Conservation (phyloP, 1,140 invertebrate species). For the Polypedilum pembai region DNA sequence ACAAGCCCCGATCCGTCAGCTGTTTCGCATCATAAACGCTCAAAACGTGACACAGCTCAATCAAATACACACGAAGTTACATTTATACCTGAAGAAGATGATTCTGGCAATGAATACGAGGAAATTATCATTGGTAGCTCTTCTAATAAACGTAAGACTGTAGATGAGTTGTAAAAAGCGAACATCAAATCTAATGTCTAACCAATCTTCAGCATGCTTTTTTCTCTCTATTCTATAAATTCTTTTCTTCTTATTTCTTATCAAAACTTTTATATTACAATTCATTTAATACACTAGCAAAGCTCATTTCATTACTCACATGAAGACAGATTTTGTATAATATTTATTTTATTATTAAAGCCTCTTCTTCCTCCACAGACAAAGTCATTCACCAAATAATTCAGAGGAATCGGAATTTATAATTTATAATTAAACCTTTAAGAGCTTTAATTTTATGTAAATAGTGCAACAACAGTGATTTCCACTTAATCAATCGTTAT, state of each 20-base stretch:
- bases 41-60: constrained; percentile 36
- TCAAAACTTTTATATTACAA: background rate
- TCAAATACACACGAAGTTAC: constrained; percentile 42
- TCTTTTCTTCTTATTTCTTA: no score
- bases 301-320: background rate
- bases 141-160: constrained; percentile 23
- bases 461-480: no score
- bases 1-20: constrained; percentile 44
- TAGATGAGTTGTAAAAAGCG: constrained; percentile 6
- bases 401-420: constrained; percentile 22
- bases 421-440: background rate
- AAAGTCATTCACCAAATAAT: background rate
- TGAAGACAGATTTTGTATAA: background rate
- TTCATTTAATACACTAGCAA: background rate
- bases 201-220: background rate
- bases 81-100: constrained; percentile 36
- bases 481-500: no score
- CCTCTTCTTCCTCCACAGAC: constrained; percentile 10
- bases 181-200: background rate
- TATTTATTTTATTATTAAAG: background rate
- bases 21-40: constrained; percentile 33
- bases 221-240: no score
- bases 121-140: background rate
- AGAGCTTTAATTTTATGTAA: no score
- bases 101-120: constrained; percentile 16